These are phyloP conservation scores for Dasyornis broadbenti DNA, from an alignment of 2,113 vertebrate species.

Conservation along the genomic window DNA sequence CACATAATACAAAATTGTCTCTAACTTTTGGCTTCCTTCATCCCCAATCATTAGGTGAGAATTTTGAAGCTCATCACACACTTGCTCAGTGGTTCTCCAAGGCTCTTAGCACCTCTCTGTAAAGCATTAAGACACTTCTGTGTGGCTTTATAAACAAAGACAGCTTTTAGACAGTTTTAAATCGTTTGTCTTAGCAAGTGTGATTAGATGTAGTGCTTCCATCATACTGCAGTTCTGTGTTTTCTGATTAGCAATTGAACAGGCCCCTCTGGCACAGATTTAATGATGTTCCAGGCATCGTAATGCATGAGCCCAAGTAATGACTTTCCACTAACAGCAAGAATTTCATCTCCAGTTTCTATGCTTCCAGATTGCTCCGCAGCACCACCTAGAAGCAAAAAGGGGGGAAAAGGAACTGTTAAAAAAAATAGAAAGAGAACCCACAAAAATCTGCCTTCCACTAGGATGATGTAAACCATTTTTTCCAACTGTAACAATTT, in stretches of 20 bases:
- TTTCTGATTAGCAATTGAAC: constrained; percentile 86
- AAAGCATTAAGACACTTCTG: constrained; percentile 50
- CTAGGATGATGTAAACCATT: background rate
- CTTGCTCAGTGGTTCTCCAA: background rate
- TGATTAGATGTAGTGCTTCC: background rate
- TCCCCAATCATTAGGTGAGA: background rate
- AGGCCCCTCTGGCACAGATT: constrained; percentile 82
- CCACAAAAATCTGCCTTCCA: background rate
- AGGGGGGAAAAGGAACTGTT: background rate
- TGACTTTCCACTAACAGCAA: constrained; percentile 86
- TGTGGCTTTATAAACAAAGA: constrained; percentile 32
- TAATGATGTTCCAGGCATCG: constrained; percentile 92
- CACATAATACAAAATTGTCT: constrained; percentile 20
- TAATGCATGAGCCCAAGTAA: constrained; percentile 87
- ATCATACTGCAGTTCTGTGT: constrained; percentile 75
- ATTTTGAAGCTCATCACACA: background rate
- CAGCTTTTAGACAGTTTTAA: background rate
- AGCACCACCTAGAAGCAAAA: constrained; percentile 79
- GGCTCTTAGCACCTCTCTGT: constrained; percentile 23
- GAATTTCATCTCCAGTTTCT: constrained; percentile 87
- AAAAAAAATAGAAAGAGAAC: background rate
- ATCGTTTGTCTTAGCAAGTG: background rate
- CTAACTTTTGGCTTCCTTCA: background rate
- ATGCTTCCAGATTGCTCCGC: constrained; percentile 85
- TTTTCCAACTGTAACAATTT: background rate